Evolutionary conservation across 2,797 vertebrate genomes (phyloP), one percentile per base, ranked within the genome.

Genomic region (Manis pentadactyla): DNA sequence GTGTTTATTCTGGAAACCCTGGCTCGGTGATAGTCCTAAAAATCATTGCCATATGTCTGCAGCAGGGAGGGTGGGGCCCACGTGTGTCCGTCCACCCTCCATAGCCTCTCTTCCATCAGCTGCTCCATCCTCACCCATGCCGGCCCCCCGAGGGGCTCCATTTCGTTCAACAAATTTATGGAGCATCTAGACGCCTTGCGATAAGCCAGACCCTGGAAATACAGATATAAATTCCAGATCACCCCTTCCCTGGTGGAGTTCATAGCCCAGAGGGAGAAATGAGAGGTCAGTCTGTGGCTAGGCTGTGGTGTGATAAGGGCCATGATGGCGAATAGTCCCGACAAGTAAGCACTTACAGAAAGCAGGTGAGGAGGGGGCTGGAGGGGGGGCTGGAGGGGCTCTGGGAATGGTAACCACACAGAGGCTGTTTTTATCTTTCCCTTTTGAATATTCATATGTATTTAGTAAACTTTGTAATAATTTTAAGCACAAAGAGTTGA

Each of bases 1-100:
- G 82, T 81, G 2, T 79, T 96, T 96, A 93, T 7, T 63, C 83
- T 77, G 64, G 75, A 91, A 92, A 53, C n/a, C 46, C 63, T 68
- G 89, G 71, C 34, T 88, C 71, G 88, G 83, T 42, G 55, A 95
- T 78, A 31, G 53, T 42, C 68, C 15, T 93, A 95, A 19, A 95
- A 98, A 96, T 96, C 55, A 84, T 73, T 97, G 64, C 89, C 94
- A 59, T 25, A 9, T 81, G 85, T 74, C 88, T 68, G 34, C 68
- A 81, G 53, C 7, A 51, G 66, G 69, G 75, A 92, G n/a, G 61
- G 57, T 25, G 11, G 61, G 55, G 74, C 77, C 39, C 49, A 55
- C 13, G 0, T 17, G 57, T 37, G 7, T 49, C 25, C 59, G 73
- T 79, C 31, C 39, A 25, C 29, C 27, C 63, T 66, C n/a, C 9